Percentiles rank a stretch among this genome's conserved stretches.
Conservation (phyloP, 2,797 vertebrate species). For the Notolepis coatsorum region DNA sequence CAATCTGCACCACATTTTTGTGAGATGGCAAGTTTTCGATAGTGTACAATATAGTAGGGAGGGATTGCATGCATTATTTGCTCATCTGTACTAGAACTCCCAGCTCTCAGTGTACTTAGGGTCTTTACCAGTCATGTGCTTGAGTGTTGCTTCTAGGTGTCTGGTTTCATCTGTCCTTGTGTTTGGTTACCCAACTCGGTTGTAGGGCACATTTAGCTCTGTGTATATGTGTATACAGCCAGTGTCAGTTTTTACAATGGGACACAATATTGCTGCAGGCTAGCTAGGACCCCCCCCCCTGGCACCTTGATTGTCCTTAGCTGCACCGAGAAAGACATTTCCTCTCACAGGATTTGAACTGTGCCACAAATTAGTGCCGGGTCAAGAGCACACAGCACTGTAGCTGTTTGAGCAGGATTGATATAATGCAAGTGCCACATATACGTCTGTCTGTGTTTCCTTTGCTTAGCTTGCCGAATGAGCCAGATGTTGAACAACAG, state of each 20-base stretch:
- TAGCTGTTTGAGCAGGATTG: conserved; percentile 12
- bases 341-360: conserved; percentile 1
- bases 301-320: conserved; percentile 1
- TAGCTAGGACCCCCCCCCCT: not conserved
- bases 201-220: conserved; percentile 56
- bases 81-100: too few species aligned
- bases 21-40: too few species aligned
- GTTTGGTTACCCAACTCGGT: conserved; percentile 63
- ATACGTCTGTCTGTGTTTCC: not conserved
- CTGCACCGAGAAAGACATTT: not conserved
- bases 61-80: too few species aligned
- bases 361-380: conserved; percentile 11
- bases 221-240: conserved; percentile 49
- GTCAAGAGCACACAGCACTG: conserved; percentile 10
- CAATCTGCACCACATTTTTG: not conserved
- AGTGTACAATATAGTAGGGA: too few species aligned
- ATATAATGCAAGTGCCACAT: not conserved
- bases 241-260: conserved; percentile 20
- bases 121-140: conserved; percentile 68
- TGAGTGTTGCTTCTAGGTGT: conserved; percentile 57
- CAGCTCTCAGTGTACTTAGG: not conserved
- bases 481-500: not conserved
- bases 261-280: conserved; percentile 2
- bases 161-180: conserved; percentile 72
- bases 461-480: not conserved